Evolutionary conservation across 2,113 vertebrate species (phyloP), one percentile per base, ranked within the genome.

Genomic region (Galbula dea): DNA sequence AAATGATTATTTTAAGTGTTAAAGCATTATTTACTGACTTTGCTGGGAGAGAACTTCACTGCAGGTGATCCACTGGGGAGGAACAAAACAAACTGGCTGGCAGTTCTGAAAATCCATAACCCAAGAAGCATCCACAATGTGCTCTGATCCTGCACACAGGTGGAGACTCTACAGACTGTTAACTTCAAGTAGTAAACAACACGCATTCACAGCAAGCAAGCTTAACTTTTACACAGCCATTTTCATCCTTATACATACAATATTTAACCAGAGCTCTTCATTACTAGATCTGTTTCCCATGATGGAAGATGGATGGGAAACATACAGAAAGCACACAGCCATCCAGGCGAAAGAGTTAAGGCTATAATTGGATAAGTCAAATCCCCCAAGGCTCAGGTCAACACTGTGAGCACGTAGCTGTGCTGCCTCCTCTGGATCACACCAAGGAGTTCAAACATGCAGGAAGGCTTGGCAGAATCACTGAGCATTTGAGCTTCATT

Each of bases 21-120:
- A 91, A 88, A 89, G 85, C 43, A 39, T 86, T 69, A 86, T 80
- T 89, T 88, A 77, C 66, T 84, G 41, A 52, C 49, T 82, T 79
- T 54, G 15, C 62, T 36, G 41, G 26, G 30, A 65, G 9, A 39
- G 15, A 84, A 65, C 13, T 75, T 77, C 34, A 63, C 39, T 57
- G 72, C 30, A 78, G 37, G 36, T 57, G 32, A 86, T 49, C 12
- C 16, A 34, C 46, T 10, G 3, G 45, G 66, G 43, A 87, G 14
- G 39, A 94, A 69, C 32, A 78, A 83, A 93, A 37, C 32, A 62
- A 89, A 72, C 26, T n/a, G 46, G 6, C 43, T 78, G 30, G 69
- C 13, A 62, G 55, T 27, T 79, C 51, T 69, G 43, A 63, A 78
- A 73, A 83, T 49, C 62, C 36, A 30, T 48, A 72, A 62, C 12